A percentile compares a stretch with the other conserved stretches of the same genome.
phyloP scores from a whole-genome alignment of 2,888 invertebrate genomes.

The Acanthosepion esculentum region DNA sequence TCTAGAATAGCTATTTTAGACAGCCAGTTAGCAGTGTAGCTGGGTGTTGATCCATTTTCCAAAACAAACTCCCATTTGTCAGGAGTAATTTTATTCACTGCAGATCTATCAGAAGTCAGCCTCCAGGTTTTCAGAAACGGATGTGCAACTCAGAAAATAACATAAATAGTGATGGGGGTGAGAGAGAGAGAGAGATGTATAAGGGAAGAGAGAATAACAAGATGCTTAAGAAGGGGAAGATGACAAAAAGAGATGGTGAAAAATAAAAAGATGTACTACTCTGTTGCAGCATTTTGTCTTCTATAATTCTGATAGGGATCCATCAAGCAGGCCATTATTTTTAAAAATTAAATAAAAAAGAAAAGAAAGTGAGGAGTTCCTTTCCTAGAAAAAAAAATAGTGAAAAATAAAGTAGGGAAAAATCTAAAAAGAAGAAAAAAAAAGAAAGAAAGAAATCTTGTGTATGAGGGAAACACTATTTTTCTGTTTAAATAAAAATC shows the following conservation, averaged over 20 bases:
- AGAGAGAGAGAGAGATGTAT: not conserved
- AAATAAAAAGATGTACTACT: no score
- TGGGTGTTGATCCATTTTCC: not conserved
- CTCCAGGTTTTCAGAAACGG: not conserved
- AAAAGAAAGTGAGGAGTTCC: not conserved
- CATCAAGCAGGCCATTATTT: not conserved
- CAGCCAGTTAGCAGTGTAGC: not conserved
- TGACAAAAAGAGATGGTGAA: not conserved
- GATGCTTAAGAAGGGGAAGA: not conserved
- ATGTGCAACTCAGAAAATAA: slow-evolving; percentile 24
- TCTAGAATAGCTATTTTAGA: not conserved
- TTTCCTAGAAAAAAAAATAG: not conserved
- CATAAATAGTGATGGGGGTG: not conserved
- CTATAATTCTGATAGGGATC: not conserved
- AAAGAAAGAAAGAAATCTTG: not conserved
- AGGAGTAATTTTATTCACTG: not conserved
- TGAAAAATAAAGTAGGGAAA: not conserved
- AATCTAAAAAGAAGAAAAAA: not conserved
- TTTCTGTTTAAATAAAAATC: no score
- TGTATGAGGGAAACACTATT: no score
- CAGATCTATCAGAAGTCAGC: not conserved
- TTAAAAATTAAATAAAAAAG: not conserved
- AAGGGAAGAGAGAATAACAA: not conserved
- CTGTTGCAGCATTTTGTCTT: not conserved
- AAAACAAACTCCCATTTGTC: not conserved